Base-by-base conservation (phyloP, 1,140 invertebrate genomes). In the Maniola jurtina region DNA sequence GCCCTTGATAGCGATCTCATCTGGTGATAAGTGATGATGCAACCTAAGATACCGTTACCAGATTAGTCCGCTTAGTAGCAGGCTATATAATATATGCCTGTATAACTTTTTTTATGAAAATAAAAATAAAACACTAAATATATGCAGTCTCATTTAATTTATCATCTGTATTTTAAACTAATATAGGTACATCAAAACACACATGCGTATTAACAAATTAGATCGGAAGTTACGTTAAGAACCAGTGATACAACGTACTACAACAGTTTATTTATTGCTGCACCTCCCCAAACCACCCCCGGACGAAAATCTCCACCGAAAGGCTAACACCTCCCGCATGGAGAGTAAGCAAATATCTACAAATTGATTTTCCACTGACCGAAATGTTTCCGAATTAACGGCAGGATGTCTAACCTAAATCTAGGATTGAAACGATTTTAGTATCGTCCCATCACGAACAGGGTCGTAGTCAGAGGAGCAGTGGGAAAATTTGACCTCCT, bases 121-220 rank as follows among this genome's bases (percentile, higher is more conserved):
- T 45, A 45, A 8, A 80, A 80, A 76, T 70, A 64, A 86, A 80
- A 76, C 72, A 73, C 65, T 57, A 61, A 71, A 64, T 68, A 74
- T 77, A 81, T 88, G 86, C 88, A 90, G 88, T 90, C 88, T 90
- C 84, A 86, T 90, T 88, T 88, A 84, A 81, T 88, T 88, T 83
- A 83, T 87, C 76, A 71, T 79, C 82, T 81, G 72, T 83, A 83
- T 82, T 81, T 69, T 45, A 77, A 85, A 86, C 83, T 88, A 85
- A 88, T 78, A 83, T 81, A 83, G 79, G 79, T 88, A 88, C 84
- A 88, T 84, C 80, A 83, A 85, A 88, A 90, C 86, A 89, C 81
- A 84, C 81, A 84, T 83, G 83, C 77, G 75, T 84, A 25, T 25
- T 25, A 82, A 86, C 79, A 88, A 88, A 86, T 81, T 78, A 82